Conservation (phyloP, 2,797 vertebrate species). For the Loriculus beryllinus region DNA sequence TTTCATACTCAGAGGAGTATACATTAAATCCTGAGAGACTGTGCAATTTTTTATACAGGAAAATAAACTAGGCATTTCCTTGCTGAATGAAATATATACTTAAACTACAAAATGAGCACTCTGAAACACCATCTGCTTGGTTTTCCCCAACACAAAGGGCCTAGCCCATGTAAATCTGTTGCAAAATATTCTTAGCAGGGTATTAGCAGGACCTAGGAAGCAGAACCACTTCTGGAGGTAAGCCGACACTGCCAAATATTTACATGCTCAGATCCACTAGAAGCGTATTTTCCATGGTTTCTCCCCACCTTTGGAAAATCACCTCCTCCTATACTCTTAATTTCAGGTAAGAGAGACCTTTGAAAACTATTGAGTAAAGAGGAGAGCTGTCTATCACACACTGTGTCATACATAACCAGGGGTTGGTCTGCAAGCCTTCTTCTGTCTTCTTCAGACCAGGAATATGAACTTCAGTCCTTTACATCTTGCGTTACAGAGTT, state of each 20-base stretch:
- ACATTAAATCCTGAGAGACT: neutral
- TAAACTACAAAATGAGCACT: neutral
- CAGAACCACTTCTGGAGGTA: neutral
- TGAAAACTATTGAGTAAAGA: neutral
- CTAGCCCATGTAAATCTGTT: neutral
- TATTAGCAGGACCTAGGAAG: neutral
- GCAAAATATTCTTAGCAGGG: neutral
- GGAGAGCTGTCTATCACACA: neutral
- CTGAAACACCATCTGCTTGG: accelerated
- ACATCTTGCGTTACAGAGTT: neutral
- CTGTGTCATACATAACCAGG: accelerated
- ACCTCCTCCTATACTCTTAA: neutral
- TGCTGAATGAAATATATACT: neutral
- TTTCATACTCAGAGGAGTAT: neutral
- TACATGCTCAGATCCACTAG: neutral
- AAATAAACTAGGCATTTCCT: neutral
- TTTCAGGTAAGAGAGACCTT: neutral
- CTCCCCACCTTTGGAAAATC: neutral
- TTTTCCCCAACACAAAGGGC: neutral
- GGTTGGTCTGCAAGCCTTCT: neutral
- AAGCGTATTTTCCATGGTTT: neutral
- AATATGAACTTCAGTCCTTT: neutral
- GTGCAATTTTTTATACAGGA: neutral
- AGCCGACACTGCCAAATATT: neutral
- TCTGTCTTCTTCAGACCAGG: neutral